Percentiles rank a stretch among this genome's conserved stretches.
phyloP scores from a whole-genome alignment of 2,888 invertebrate species.

The Pyralis farinalis region DNA sequence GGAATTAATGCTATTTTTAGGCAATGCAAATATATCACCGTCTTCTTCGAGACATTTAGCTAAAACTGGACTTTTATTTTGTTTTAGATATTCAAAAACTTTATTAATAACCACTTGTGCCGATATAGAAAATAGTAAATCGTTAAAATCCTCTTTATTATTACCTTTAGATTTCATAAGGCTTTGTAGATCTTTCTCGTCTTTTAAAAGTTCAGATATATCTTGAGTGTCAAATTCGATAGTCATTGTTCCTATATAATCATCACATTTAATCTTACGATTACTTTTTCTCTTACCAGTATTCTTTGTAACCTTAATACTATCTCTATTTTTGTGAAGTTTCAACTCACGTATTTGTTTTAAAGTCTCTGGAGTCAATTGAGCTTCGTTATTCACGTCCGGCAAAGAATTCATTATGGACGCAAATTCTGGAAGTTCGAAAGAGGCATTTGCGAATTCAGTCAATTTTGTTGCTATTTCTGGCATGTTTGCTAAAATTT shows the following conservation, averaged over 20 bases:
- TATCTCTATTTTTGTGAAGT: conserved; percentile 57
- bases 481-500: conserved; percentile 69
- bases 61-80: conserved; percentile 53
- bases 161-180: conserved; percentile 46
- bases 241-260: conserved; percentile 51
- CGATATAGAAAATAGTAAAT: conserved; percentile 57
- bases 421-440: conserved; percentile 65
- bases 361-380: conserved; percentile 68
- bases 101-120: conserved; percentile 67
- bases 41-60: conserved; percentile 55
- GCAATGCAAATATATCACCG: conserved; percentile 42
- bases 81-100: conserved; percentile 62
- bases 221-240: conserved; percentile 63
- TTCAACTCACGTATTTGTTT: conserved; percentile 72
- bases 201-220: conserved; percentile 48
- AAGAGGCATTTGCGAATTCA: conserved; percentile 59
- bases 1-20: conserved; percentile 42
- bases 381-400: conserved; percentile 59
- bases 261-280: conserved; percentile 52
- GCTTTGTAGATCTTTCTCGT: conserved; percentile 54
- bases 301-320: conserved; percentile 67
- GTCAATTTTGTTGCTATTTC: conserved; percentile 61
- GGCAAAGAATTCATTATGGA: conserved; percentile 64
- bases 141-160: conserved; percentile 58
- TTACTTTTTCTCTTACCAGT: conserved; percentile 65